Evolutionary conservation across 2,113 vertebrate species (phyloP), one percentile per base, ranked within the genome.

Genomic region (Clarias batrachus): DNA sequence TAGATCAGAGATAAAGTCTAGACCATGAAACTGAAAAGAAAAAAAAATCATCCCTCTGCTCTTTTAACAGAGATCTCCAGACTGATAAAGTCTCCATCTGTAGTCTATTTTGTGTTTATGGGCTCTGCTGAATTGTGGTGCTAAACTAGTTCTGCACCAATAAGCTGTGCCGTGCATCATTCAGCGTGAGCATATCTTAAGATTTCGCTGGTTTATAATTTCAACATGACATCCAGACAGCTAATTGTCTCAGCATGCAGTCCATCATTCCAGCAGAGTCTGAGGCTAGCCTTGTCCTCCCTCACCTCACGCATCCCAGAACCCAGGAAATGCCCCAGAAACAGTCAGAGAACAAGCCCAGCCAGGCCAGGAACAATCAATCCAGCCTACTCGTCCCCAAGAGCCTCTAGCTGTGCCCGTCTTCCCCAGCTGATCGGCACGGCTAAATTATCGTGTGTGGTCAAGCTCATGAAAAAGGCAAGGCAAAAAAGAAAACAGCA

Each of bases 381-480:
- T 74, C 56, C 30, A 48, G 82, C 66, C 81, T 81, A 76, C 59
- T 76, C 52, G 17, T 66, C 21, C 57, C 17, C 76, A 16, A 25
- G 70, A 13, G 14, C 52, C 33, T 88, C 48, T 41, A 23, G 21
- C 78, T 81, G 78, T 87, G 71, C 79, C 65, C 54, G 33, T 86
- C 83, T 80, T 80, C 71, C 41, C 62, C 48, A 89, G 83, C 54
- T 81, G 33, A 88, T 79, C 87, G 85, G 88, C 82, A 86, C 86
- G 54, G 86, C 87, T 92, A 88, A 91, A 91, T 92, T 91, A 88
- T 88, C 89, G 92, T 87, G 86, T 25, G 19, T 80, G 85, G 86
- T 90, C 87, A 90, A 88, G 52, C 78, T 82, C 81, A 83, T 90
- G 84, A 90, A 92, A 89, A 88, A 88, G 89, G 81, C 81, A 33